Evolutionary conservation across 2,888 invertebrate species (phyloP).

Genomic region (Andrena trimmerana): DNA sequence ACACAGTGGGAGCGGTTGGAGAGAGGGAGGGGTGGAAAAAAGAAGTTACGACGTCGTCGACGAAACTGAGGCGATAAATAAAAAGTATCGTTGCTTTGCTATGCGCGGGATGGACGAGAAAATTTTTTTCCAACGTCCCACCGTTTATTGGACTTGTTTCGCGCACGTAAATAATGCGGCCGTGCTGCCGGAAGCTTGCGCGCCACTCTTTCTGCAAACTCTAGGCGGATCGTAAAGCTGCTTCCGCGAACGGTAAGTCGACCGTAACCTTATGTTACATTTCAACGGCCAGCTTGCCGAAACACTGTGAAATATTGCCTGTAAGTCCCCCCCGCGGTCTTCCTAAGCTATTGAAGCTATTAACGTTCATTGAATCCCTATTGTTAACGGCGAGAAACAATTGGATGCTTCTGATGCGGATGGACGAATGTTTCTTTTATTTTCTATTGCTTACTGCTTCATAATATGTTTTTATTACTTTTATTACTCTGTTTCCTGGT

Average conservation of each 20-base stretch:
- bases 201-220: slow-evolving; percentile 74
- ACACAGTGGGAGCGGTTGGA: not conserved
- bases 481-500: not conserved
- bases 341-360: not conserved
- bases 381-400: not conserved
- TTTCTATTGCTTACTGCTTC: not conserved
- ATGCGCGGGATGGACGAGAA: slow-evolving; percentile 55
- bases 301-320: slow-evolving; percentile 24
- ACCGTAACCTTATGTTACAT: slow-evolving; percentile 70
- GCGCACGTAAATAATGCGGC: slow-evolving; percentile 78
- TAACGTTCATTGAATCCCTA: slow-evolving; percentile 15
- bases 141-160: slow-evolving; percentile 80
- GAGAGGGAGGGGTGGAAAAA: not conserved
- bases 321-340: slow-evolving; percentile 1
- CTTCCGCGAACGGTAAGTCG: slow-evolving; percentile 68
- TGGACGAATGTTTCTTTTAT: not conserved
- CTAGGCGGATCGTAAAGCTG: slow-evolving; percentile 74
- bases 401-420: not conserved
- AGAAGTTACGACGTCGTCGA: slow-evolving; percentile 32
- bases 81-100: slow-evolving; percentile 71
- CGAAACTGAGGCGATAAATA: slow-evolving; percentile 73
- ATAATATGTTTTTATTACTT: not conserved
- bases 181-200: slow-evolving; percentile 73
- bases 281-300: slow-evolving; percentile 36
- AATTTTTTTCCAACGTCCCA: slow-evolving; percentile 63